Base-by-base conservation (phyloP, 1,140 invertebrate genomes). In the Drosophila quadrilineata region DNA sequence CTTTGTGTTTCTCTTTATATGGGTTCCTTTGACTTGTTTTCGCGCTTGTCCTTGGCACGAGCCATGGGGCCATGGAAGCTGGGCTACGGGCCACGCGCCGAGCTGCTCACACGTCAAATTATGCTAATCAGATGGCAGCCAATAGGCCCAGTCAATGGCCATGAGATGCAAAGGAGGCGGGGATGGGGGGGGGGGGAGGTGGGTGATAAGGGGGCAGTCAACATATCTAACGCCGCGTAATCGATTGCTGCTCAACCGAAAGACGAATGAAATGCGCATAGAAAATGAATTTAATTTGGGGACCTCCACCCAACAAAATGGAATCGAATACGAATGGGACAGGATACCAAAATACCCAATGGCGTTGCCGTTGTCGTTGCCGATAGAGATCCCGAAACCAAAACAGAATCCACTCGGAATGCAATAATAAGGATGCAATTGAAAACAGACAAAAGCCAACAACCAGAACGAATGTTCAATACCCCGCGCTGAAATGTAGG, bases 111-210 rank as follows among this genome's bases (percentile, higher is more conserved):
- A 73, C 74, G 56, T 73, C 74, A 69, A 77, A 77, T 77, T 77
- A 77, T 77, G 74, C 74, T 77, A 77, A 77, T 77, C 74, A 77
- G 74, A 48, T 58, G 57, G 50, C 46, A 52, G 73, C 19, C 52
- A 33, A 57, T 19, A 26, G 31, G 29, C 6, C 21, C 1, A 6
- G 9, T 2, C 17, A 6, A 9, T 9, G 19, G 10, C 10, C 12
- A 10, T 5, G 17, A 8, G 8, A n/a, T n/a, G n/a, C n/a, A n/a
- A n/a, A n/a, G 21, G 24, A 3, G 35, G 2, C 2, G 9, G 35
- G n/a, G 0, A 10, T 6, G 6, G 19, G 8, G 26, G 3, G 21
- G 14, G 6, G 12, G 35, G 3, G 14, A 24, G 48, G 2, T 48
- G 6, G 19, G n/a, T n/a, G n/a, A 29, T 17, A n/a, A 26, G 45